Evolutionary conservation across 2,113 vertebrate genomes (phyloP).

Genomic region (Astur gentilis): DNA sequence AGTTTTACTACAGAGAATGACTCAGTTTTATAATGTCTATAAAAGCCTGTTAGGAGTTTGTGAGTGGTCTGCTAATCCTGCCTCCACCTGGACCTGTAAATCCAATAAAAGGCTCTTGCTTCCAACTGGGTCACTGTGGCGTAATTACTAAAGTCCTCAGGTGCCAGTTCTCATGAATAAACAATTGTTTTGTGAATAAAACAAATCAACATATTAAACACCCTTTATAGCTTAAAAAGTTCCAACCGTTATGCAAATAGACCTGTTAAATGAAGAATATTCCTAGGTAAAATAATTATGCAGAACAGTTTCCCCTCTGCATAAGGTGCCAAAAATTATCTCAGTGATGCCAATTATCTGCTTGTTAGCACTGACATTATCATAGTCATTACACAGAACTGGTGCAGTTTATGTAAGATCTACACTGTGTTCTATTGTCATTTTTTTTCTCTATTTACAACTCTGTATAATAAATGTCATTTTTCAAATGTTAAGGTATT

Average conservation of each 20-base stretch:
- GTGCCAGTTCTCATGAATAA: constrained; percentile 41
- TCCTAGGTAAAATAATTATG: constrained; percentile 78
- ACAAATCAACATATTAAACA: constrained; percentile 41
- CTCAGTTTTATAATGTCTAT: not conserved
- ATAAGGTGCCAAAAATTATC: constrained; percentile 79
- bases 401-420: constrained; percentile 67
- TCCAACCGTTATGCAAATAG: constrained; percentile 73
- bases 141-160: constrained; percentile 17
- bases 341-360: constrained; percentile 77
- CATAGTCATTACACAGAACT: constrained; percentile 72
- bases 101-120: not conserved
- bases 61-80: not conserved
- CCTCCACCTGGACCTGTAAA: not conserved
- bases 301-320: constrained; percentile 71
- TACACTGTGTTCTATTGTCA: constrained; percentile 69
- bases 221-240: constrained; percentile 47
- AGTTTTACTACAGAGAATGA: not conserved
- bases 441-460: constrained; percentile 72
- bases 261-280: constrained; percentile 76
- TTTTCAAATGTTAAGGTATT: constrained; percentile 78
- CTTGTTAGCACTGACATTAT: constrained; percentile 79
- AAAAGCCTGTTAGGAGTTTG: not conserved
- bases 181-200: constrained; percentile 21
- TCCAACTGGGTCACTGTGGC: not conserved
- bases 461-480: constrained; percentile 74